Percentiles rank a stretch among this genome's conserved stretches.
Evolutionary conservation across 2,797 vertebrate species (phyloP).

Genomic region (Sebastiscus albofasciatus): DNA sequence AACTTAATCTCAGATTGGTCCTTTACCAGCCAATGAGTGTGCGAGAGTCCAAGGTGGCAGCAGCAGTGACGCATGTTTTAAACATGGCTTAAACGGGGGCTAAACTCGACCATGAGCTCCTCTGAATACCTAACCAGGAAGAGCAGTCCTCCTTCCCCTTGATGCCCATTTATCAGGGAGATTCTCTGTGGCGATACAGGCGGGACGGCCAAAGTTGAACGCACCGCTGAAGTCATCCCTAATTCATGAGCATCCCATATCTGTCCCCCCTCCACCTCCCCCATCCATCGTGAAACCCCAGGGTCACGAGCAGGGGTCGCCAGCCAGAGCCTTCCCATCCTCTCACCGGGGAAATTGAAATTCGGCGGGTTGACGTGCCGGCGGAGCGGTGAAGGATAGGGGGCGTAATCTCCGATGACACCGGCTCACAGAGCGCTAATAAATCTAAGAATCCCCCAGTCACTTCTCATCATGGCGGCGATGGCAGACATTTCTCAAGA

Average conservation of each 20-base stretch:
- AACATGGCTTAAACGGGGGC: conserved; percentile 20
- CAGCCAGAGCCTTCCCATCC: conserved; percentile 65
- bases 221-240: conserved; percentile 76
- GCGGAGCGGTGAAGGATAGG: conserved; percentile 76
- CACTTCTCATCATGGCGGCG: conserved; percentile 75
- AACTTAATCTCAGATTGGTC: background rate
- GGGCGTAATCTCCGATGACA: conserved; percentile 79
- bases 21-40: background rate
- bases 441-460: conserved; percentile 79
- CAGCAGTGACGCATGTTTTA: conserved; percentile 45
- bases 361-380: conserved; percentile 58
- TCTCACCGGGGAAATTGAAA: conserved; percentile 77
- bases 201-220: conserved; percentile 69
- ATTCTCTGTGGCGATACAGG: conserved; percentile 67
- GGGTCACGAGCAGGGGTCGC: conserved; percentile 69
- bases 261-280: conserved; percentile 55
- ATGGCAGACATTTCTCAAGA: conserved; percentile 67
- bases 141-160: conserved; percentile 51
- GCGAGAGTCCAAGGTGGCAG: conserved; percentile 24
- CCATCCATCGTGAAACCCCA: conserved; percentile 66
- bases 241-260: conserved; percentile 78
- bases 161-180: conserved; percentile 76
- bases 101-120: conserved; percentile 36
- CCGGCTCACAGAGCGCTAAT: conserved; percentile 74
- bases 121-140: conserved; percentile 64